Base-by-base conservation (phyloP, 2,797 vertebrate species). In the Acestrorhynchus altus region DNA sequence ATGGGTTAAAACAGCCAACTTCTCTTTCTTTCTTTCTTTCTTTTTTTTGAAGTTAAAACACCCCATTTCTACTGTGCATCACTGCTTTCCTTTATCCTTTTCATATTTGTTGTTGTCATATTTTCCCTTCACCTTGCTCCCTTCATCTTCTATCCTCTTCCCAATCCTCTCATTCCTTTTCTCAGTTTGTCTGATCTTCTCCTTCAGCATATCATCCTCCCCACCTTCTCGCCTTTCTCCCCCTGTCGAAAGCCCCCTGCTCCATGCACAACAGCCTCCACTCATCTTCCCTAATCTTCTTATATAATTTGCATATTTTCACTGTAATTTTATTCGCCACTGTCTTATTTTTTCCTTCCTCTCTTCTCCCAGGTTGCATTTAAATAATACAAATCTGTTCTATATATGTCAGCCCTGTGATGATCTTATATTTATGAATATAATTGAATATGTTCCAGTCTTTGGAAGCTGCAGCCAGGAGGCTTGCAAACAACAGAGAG, bases 371-470 rank as follows among this genome's bases (percentile, higher is more conserved):
- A 92, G 90, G 90, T 92, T 89, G 87, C 87, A 87, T 91, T 90
- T 93, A 90, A 93, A 93, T 94, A 92, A 93, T 93, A 93, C 89
- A 93, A 93, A 92, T 90, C 89, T 84, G 74, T 88, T 92, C 90
- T 93, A 92, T 93, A 92, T 93, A 92, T 92, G 91, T 91, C 88
- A 90, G 87, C 87, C 85, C 86, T 77, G 88, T 90, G 87, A 89
- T 86, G 80, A 89, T 92, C 84, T 87, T 90, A 90, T 90, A 90
- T 92, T 92, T 91, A 90, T 90, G 89, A 92, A 91, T 88, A 89
- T 89, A 91, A 92, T 87, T 94, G 90, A 93, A 93, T 84, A 85
- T 65, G 87, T 89, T 92, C 91, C 92, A 92, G 90, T 74, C 81
- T 76, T 94, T 90, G 90, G 90, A 92, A 92, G 90, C 86, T 80